Evolutionary conservation across 2,888 invertebrate genomes (phyloP).

Genomic region (Xylota segnis): DNA sequence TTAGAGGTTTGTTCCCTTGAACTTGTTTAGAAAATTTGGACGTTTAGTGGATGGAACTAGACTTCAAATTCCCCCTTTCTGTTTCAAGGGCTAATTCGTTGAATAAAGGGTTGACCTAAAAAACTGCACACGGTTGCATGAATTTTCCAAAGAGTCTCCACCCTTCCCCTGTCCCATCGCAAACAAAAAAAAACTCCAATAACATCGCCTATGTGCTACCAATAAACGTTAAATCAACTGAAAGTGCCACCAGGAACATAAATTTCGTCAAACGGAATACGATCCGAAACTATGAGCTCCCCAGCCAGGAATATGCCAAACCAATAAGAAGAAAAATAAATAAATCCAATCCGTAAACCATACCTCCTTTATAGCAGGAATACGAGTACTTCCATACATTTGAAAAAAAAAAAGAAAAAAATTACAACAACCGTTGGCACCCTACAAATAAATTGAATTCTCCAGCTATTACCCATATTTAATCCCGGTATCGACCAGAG

Average conservation of each 20-base stretch:
- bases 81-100: no score
- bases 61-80: no score
- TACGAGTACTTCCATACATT: not conserved
- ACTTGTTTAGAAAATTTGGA: no score
- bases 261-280: conserved; percentile 26
- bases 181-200: no score
- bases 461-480: conserved; percentile 40
- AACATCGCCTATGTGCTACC: not conserved
- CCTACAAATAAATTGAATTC: conserved; percentile 59
- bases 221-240: not conserved
- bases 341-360: conserved; percentile 11
- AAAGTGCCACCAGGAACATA: not conserved
- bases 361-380: not conserved
- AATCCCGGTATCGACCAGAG: conserved; percentile 6
- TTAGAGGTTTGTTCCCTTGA: no score
- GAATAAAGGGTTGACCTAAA: no score
- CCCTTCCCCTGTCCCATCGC: no score
- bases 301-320: conserved; percentile 29
- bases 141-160: no score
- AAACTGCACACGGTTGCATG: no score
- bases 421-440: conserved; percentile 37
- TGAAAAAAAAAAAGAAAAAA: not conserved
- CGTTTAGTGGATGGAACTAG: no score
- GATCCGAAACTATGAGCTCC: conserved; percentile 43
- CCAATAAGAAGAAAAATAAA: conserved; percentile 9